Conservation (phyloP, 2,888 invertebrate species). For the Papilio demoleus region DNA sequence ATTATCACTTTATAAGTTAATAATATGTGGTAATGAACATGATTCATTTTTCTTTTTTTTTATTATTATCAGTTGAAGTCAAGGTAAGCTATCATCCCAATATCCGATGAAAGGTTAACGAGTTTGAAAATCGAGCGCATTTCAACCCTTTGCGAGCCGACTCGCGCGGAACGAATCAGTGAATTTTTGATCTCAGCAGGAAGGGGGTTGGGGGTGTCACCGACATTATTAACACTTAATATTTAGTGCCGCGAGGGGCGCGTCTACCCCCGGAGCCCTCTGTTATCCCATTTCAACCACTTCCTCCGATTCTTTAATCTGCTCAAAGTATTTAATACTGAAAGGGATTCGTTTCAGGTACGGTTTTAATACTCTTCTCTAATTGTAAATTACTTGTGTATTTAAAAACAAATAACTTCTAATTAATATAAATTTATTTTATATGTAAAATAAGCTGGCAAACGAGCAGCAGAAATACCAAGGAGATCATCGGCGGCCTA, state of each 20-base stretch:
- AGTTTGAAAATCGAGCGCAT: slow-evolving; percentile 59
- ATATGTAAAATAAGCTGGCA: too few relatives aligned
- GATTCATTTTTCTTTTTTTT: too few relatives aligned
- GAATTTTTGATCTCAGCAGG: slow-evolving; percentile 70
- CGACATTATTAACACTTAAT: slow-evolving; percentile 77
- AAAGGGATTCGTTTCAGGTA: slow-evolving; percentile 23
- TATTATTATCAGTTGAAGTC: slow-evolving; percentile 41
- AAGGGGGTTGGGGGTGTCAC: slow-evolving; percentile 58
- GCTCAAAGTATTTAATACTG: slow-evolving; percentile 36
- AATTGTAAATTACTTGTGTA: slow-evolving; percentile 19
- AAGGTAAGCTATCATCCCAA: slow-evolving; percentile 54
- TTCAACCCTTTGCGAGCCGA: slow-evolving; percentile 65
- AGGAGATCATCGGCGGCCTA: too few relatives aligned
- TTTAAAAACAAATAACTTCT: slow-evolving; percentile 9
- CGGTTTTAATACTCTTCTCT: slow-evolving; percentile 22
- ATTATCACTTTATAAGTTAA: too few relatives aligned
- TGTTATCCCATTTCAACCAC: slow-evolving; percentile 45
- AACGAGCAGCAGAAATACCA: too few relatives aligned
- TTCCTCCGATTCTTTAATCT: slow-evolving; percentile 40
- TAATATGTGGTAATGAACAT: too few relatives aligned
- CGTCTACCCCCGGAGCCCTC: slow-evolving; percentile 56
- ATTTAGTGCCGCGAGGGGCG: slow-evolving; percentile 66
- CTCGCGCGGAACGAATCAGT: slow-evolving; percentile 68
- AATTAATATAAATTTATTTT: not conserved
- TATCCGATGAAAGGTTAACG: slow-evolving; percentile 66